Evolutionary conservation across 2,113 vertebrate genomes (phyloP).

Genomic region (Odobenus rosmarus): DNA sequence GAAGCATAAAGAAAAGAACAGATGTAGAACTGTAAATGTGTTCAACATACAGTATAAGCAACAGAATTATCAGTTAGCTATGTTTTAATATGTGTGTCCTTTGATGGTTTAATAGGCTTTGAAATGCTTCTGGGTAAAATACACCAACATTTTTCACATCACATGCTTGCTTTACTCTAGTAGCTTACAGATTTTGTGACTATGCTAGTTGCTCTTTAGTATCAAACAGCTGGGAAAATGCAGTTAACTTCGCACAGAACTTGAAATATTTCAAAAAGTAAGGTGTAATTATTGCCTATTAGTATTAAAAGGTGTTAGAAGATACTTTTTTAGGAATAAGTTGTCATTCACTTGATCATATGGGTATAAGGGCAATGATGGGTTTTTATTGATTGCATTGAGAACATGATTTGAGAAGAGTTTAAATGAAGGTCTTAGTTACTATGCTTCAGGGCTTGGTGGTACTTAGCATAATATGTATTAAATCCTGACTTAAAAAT

Average conservation of each 20-base stretch:
- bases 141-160: slow-evolving; percentile 6
- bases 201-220: not conserved
- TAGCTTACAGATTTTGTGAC: not conserved
- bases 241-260: slow-evolving; percentile 1
- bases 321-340: not conserved
- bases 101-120: slow-evolving; percentile 45
- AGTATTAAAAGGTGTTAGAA: slow-evolving; percentile 16
- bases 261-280: slow-evolving; percentile 46
- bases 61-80: not conserved
- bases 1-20: slow-evolving; percentile 8
- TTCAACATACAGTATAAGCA: not conserved
- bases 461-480: not conserved
- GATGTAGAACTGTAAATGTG: not conserved
- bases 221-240: slow-evolving; percentile 1
- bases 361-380: not conserved
- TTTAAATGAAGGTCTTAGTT: not conserved
- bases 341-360: not conserved
- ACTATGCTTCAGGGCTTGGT: not conserved
- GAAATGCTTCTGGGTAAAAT: slow-evolving; percentile 55
- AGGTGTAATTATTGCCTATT: not conserved
- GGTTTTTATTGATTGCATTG: not conserved
- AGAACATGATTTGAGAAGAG: slow-evolving; percentile 3
- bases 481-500: slow-evolving; percentile 33
- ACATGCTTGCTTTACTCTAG: not conserved
- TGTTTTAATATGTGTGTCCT: not conserved